Evolutionary conservation across 2,797 vertebrate genomes (phyloP), one percentile per base, ranked within the genome.

Genomic region (Xenops minutus): DNA sequence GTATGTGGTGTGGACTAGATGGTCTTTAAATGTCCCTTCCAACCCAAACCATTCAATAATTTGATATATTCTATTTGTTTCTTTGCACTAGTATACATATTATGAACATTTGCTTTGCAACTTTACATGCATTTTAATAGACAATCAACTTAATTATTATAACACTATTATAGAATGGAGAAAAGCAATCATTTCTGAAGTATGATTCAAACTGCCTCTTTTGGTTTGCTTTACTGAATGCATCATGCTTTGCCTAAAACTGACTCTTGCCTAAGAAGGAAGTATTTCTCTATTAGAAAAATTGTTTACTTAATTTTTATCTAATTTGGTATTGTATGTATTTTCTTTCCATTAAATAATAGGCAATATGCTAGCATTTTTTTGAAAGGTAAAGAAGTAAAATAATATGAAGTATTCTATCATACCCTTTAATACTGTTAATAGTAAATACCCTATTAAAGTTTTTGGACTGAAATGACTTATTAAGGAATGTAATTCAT

Each of bases 1-100:
- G 1, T 4, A 75, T 19, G 4, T 0, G 0, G 0, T 27, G 17
- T 30, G 30, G 19, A 71, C 22, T 18, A 54, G 10, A 21, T 26
- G 4, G 17, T 37, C 27, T 54, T 66, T 26, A 62, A 58, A 43
- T 49, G 19, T 56, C 19, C 2, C 7, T 62, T 46, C 30, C 10
- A 43, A 62, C 21, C 4, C 26, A 81, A 61, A 49, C 1, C 3
- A 8, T 49, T 55, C 0, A 0, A 49, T 62, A 7, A 56, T 66
- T 49, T 71, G 7, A 34, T 63, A 52, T 18, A 48, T 3, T 64
- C 1, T 68, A 73, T 58, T 59, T 59, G 6, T 73, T 68, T 32
- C 8, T 8, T 66, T 64, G 14, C 11, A 72, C 13, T 75, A 26
- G 3, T 46, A 51, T 17, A 19, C 13, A 44, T 37, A 43, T 61